Percentiles rank a stretch among this genome's conserved stretches.
Conservation (phyloP, 2,888 invertebrate genomes). For the Copidosoma aretas region DNA sequence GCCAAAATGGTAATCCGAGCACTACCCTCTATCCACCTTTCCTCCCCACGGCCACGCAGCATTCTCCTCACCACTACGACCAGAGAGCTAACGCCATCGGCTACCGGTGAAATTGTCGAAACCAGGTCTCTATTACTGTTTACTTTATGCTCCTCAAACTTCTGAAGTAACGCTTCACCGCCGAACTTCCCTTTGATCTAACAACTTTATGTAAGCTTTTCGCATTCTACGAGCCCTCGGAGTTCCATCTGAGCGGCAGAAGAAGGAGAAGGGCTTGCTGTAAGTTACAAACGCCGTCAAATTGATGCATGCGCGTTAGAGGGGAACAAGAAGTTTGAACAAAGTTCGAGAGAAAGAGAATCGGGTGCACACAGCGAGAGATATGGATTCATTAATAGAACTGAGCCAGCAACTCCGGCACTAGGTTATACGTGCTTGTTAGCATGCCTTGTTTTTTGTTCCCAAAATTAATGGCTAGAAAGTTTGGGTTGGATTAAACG, state of each 20-base stretch:
- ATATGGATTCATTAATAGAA: neutral
- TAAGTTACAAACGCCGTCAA: no score
- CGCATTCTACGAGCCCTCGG: neutral
- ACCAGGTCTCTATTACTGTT: neutral
- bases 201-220: neutral
- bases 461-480: no score
- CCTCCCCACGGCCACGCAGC: neutral
- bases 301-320: neutral
- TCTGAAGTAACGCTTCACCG: neutral
- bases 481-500: no score
- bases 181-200: neutral
- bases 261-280: no score
- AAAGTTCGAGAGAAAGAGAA: neutral
- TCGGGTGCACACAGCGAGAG: neutral
- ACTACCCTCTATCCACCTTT: conserved; percentile 10
- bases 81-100: no score
- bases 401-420: neutral
- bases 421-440: no score
- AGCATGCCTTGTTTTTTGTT: no score
- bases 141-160: neutral
- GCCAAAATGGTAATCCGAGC: conserved; percentile 58
- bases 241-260: neutral
- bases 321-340: neutral
- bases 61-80: neutral
- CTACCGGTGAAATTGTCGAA: neutral